These are phyloP conservation scores for Trematocara macrostoma DNA, from an alignment of 2,113 vertebrate species.

Conservation along the genomic window DNA sequence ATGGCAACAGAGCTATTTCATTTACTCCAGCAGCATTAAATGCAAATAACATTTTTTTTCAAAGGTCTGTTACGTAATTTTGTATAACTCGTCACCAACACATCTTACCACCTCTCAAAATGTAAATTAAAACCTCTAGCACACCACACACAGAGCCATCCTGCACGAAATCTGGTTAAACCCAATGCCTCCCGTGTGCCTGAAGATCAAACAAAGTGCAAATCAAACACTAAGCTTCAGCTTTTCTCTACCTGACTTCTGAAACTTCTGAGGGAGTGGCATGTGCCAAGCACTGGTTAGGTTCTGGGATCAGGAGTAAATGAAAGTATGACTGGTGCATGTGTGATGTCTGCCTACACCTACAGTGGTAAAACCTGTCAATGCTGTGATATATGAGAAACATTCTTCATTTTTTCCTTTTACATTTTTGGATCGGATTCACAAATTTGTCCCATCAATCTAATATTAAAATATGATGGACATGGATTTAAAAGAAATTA, in stretches of 20 bases:
- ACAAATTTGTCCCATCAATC: background rate
- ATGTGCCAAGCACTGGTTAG: background rate
- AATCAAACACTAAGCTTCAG: background rate
- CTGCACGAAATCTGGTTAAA: background rate
- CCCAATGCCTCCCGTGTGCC: background rate
- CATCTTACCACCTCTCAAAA: background rate
- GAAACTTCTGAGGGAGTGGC: background rate
- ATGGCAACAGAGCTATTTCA: background rate
- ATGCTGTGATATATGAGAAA: background rate
- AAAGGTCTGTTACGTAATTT: background rate
- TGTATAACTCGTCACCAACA: background rate
- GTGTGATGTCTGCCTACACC: background rate
- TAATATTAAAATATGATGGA: background rate
- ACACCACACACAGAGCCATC: background rate
- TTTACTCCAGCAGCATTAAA: background rate
- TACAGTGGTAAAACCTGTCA: background rate
- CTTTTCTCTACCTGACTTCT: background rate
- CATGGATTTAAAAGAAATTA: background rate
- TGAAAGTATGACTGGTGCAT: background rate
- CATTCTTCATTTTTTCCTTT: background rate
- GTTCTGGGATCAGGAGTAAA: background rate
- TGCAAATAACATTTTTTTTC: background rate
- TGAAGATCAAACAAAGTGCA: slow-evolving; percentile 33
- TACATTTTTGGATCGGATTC: background rate
- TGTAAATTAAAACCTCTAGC: background rate